Conservation (phyloP, 2,113 vertebrate genomes). For the Actenoides hombroni region DNA sequence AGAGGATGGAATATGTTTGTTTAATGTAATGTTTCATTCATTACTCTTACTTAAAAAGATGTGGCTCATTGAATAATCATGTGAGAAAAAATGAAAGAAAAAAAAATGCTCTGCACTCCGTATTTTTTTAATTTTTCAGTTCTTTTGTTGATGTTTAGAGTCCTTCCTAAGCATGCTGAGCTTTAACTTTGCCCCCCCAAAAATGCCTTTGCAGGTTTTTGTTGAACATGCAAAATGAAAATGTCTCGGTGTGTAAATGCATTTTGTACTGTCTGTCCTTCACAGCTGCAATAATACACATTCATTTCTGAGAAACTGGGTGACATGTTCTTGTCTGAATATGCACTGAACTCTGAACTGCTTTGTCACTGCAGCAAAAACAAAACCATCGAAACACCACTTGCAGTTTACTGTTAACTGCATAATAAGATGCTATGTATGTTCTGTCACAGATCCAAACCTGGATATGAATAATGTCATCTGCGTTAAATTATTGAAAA, state of each 20-base stretch:
- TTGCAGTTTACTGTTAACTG: neutral
- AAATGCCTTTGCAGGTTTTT: neutral
- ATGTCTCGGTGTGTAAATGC: neutral
- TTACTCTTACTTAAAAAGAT: neutral
- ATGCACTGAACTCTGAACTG: neutral
- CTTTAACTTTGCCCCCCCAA: neutral
- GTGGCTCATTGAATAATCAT: neutral
- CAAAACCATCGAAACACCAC: neutral
- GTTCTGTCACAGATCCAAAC: constrained; percentile 64
- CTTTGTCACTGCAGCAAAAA: neutral
- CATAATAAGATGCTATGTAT: neutral
- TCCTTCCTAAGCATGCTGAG: neutral
- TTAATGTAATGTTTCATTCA: neutral
- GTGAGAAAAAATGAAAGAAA: neutral
- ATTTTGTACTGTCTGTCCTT: neutral
- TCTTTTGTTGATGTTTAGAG: neutral
- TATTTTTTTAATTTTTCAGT: neutral
- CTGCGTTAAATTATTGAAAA: constrained; percentile 87
- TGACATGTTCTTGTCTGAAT: neutral
- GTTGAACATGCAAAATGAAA: neutral
- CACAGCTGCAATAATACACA: neutral
- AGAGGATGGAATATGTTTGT: neutral
- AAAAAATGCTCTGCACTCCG: neutral
- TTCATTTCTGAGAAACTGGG: neutral
- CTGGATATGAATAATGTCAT: constrained; percentile 73